Base-by-base conservation (phyloP, 1,140 invertebrate species). In the Hyposmocoma kahamanoa region DNA sequence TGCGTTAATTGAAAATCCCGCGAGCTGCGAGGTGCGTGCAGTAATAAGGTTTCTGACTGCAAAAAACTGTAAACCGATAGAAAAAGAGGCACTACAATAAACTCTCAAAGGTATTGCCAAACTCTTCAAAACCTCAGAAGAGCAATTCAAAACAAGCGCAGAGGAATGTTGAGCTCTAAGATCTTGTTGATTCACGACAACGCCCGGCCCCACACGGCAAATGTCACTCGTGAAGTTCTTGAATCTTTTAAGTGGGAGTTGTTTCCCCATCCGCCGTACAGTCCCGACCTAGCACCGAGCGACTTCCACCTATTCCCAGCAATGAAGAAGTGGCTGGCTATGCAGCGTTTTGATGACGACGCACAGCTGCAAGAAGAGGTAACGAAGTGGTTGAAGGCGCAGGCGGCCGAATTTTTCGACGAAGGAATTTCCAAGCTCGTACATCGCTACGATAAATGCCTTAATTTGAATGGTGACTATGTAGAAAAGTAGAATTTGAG, bases 191-290 rank as follows among this genome's bases (percentile, higher is more conserved):
- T 6, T 11, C 24, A 6, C 24, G 11, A 6, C 6, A n/a, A n/a
- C n/a, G n/a, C n/a, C n/a, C n/a, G n/a, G n/a, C n/a, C n/a, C n/a
- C n/a, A n/a, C n/a, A n/a, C 24, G 6, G 24, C 24, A 6, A 6
- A 11, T 11, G 5, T 11, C 6, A 28, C 24, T 6, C 6, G 6
- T 6, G 15, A 54, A 55, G 26, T 36, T 44, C 41, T 47, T 42
- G 45, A 55, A 52, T 57, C 51, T 44, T 57, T 64, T 36, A 64
- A 54, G 46, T 70, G 61, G 59, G 53, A 66, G 44, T 50, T 64
- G 32, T 42, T 69, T 41, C 49, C 53, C 32, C 57, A 67, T 47
- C 59, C 56, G 30, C 50, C 65, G 15, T 67, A 61, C 54, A 65
- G 56, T 44, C 53, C 53, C 11, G 63, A 68, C 50, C 34, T 63